Percentiles rank a stretch among this genome's conserved stretches.
These are phyloP conservation scores for Drosophila stalkeri DNA, from an alignment of 2,888 invertebrate species.

Conservation along the genomic window DNA sequence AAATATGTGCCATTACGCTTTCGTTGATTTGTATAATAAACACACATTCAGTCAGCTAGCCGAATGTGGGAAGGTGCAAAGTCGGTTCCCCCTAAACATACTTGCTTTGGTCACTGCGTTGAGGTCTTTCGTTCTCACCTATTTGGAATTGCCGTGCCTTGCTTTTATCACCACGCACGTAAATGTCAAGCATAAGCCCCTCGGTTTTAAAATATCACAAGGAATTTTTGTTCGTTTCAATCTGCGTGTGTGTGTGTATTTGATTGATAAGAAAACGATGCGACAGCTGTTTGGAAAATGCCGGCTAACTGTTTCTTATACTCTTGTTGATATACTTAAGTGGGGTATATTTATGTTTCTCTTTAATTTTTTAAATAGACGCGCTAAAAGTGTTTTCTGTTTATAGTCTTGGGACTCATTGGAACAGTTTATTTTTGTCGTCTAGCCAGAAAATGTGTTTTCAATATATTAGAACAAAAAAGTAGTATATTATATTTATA, in stretches of 20 bases:
- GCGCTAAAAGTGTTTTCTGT: background rate
- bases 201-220: conserved; percentile 59
- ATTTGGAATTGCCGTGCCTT: conserved; percentile 18
- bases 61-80: background rate
- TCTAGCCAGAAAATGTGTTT: background rate
- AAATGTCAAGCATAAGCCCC: conserved; percentile 63
- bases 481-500: background rate
- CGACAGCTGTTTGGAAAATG: conserved; percentile 57
- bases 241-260: conserved; percentile 16
- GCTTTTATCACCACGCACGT: conserved; percentile 69
- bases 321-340: conserved; percentile 22
- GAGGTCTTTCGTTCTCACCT: conserved; percentile 11
- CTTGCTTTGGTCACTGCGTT: conserved; percentile 36
- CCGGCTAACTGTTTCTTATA: conserved; percentile 18
- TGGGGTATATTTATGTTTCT: conserved; percentile 23
- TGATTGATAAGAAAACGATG: conserved; percentile 71
- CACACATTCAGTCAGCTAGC: conserved; percentile 15
- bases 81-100: background rate
- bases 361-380: background rate
- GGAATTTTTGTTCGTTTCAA: conserved; percentile 20
- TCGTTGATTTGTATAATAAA: conserved; percentile 32
- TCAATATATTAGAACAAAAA: background rate
- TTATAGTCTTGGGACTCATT: background rate
- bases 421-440: background rate
- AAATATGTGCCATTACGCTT: conserved; percentile 2